Evolutionary conservation across 2,797 vertebrate species (phyloP), one percentile per base, ranked within the genome.

Genomic region (Anniella stebbinsi): DNA sequence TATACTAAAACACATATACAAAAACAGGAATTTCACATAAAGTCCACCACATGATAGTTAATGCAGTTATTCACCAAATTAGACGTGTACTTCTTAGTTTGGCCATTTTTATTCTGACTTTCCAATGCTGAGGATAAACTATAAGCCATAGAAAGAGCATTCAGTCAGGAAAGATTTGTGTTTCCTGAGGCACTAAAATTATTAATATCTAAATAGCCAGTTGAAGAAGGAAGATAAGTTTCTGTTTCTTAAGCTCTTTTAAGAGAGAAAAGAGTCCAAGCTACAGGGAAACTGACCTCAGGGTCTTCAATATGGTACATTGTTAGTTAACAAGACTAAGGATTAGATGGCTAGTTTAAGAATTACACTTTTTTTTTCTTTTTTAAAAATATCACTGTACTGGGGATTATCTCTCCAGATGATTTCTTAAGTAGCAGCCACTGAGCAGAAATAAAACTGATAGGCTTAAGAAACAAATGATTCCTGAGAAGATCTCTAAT

Each of bases 371-470:
- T 77, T 41, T 89, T 45, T 38, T 30, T 9, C 2, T 33, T 23
- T 30, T 21, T 70, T 36, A 63, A 73, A 69, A 72, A 51, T 36
- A 81, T 36, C 25, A 45, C 21, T 78, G 45, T 75, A 82, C 72
- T 70, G 38, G 80, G 80, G 90, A 76, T 91, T 86, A 91, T 69
- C 84, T 82, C 78, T 89, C 78, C 38, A 48, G 30, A 86, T 89
- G 25, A 84, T 92, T 86, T 92, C 70, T 87, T 83, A 89, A 89
- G 60, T 69, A 91, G 48, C 38, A 89, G 72, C 48, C 88, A 78
- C 21, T 69, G 88, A 89, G 85, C 73, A 92, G 51, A 89, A 92
- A 87, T 92, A 89, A 87, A 92, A 83, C 38, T 83, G 91, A 89
- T 60, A 89, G 72, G 51, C 28, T 87, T 87, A 66, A 85, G 1